phyloP scores from a whole-genome alignment of 2,113 vertebrate genomes.

The Phalacrocorax carbo region DNA sequence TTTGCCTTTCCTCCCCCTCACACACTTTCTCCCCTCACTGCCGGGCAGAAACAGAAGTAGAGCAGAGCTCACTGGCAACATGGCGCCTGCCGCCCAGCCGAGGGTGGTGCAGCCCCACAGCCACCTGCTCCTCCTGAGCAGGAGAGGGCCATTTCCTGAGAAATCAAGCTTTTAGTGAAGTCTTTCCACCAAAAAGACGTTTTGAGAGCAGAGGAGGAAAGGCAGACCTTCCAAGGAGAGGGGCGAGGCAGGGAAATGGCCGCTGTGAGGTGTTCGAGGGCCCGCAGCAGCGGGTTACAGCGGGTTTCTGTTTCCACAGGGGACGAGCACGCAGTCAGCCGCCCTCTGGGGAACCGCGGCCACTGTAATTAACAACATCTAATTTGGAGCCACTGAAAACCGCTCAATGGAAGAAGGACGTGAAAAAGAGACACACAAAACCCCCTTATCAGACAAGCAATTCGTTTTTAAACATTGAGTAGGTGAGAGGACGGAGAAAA shows the following conservation, averaged over 20 bases:
- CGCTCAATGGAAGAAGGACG: neutral
- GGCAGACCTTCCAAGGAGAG: neutral
- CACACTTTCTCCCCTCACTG: neutral
- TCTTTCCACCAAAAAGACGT: neutral
- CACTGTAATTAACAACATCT: accelerated
- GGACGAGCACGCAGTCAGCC: accelerated
- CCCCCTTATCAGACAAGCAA: neutral
- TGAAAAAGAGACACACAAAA: neutral
- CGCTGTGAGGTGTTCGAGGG: accelerated
- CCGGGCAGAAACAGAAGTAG: neutral
- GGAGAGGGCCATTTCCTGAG: neutral
- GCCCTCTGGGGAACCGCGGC: accelerated
- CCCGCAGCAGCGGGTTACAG: accelerated
- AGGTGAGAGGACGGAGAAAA: neutral
- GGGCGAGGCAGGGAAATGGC: neutral
- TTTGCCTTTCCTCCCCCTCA: too few relatives aligned
- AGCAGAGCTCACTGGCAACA: neutral
- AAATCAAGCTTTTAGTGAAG: neutral
- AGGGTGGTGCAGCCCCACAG: neutral
- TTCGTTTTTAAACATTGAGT: neutral
- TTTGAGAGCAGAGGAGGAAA: neutral
- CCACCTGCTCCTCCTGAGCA: neutral
- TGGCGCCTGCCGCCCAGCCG: neutral
- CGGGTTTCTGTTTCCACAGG: neutral
- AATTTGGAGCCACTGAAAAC: neutral